Conservation (phyloP, 2,113 vertebrate species). For the Rhabdomys dilectus region DNA sequence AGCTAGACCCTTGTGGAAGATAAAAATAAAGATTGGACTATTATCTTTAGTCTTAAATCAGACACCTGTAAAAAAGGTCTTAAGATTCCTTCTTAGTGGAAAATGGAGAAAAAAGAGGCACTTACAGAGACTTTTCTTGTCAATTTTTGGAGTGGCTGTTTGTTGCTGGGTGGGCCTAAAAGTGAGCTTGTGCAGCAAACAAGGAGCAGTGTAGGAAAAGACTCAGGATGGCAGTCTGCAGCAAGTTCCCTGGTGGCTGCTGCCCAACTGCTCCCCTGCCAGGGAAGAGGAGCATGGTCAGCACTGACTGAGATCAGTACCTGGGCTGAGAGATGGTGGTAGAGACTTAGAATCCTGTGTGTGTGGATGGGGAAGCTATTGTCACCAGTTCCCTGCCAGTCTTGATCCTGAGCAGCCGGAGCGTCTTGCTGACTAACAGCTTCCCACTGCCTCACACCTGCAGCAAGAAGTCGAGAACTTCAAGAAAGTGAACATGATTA, state of each 20-base stretch:
- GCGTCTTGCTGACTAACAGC: conserved; percentile 8
- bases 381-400: conserved; percentile 25
- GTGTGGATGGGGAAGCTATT: not conserved
- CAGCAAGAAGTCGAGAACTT: conserved; percentile 99
- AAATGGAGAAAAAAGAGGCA: not conserved
- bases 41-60: conserved; percentile 3
- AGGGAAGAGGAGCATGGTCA: not conserved
- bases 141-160: not conserved
- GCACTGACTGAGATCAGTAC: not conserved
- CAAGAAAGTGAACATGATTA: conserved; percentile 99
- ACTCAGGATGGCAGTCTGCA: not conserved
- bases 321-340: not conserved
- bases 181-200: not conserved
- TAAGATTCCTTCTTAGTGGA: conserved; percentile 33
- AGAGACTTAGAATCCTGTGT: not conserved
- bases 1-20: not conserved
- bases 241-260: not conserved
- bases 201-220: not conserved
- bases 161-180: not conserved
- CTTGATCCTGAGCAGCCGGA: conserved; percentile 41
- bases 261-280: not conserved
- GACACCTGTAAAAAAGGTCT: not conserved
- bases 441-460: conserved; percentile 52
- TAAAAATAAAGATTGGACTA: not conserved
- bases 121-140: not conserved